Conservation (phyloP, 2,797 vertebrate species). For the Lutjanus argentimaculatus region DNA sequence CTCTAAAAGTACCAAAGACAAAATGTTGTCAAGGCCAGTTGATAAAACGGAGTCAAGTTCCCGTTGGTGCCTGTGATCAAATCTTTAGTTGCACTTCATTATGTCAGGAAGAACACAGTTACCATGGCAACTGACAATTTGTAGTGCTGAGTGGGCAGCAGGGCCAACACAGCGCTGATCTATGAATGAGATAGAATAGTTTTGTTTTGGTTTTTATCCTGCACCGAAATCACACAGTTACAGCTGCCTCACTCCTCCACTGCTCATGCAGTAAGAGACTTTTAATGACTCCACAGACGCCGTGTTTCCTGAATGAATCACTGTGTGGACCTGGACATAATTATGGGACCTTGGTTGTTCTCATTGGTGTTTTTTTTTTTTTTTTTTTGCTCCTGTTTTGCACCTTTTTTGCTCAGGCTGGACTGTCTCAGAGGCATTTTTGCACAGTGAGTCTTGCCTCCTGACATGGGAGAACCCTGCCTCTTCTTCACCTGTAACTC, state of each 20-base stretch:
- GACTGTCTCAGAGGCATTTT: background rate
- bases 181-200: conserved; percentile 17
- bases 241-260: background rate
- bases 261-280: background rate
- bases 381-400: background rate
- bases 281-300: conserved; percentile 27
- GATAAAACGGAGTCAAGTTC: background rate
- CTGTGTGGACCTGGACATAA: background rate
- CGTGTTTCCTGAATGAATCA: conserved; percentile 15
- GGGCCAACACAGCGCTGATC: conserved; percentile 13
- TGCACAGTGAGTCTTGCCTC: background rate
- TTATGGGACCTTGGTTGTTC: background rate
- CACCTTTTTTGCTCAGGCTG: background rate
- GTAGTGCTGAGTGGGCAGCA: conserved; percentile 23
- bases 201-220: conserved; percentile 20
- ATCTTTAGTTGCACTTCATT: conserved; percentile 63
- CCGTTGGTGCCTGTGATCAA: conserved; percentile 45
- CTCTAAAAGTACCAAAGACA: conserved; percentile 23
- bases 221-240: background rate
- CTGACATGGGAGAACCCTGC: background rate
- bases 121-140: conserved; percentile 68
- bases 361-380: background rate
- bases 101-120: conserved; percentile 59
- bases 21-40: conserved; percentile 28
- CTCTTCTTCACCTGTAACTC: background rate